Evolutionary conservation across 2,797 vertebrate species (phyloP).

Genomic region (Clarias platycephalus): DNA sequence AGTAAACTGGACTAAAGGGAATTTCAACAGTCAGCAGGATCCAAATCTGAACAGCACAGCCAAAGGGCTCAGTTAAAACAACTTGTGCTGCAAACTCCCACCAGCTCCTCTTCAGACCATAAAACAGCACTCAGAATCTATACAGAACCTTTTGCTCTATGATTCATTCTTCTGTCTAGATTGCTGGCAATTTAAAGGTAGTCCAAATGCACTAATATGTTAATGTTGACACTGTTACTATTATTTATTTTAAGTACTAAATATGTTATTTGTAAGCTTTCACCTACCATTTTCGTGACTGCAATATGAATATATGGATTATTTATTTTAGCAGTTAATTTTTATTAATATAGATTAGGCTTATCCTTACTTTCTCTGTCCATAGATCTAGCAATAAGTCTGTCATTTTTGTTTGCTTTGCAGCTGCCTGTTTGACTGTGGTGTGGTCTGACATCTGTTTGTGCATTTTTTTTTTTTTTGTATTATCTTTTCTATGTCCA

Average conservation of each 20-base stretch:
- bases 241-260: neutral
- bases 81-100: constrained; percentile 62
- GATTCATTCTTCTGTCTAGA: constrained; percentile 28
- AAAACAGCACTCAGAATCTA: constrained; percentile 13
- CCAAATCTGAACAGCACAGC: constrained; percentile 66
- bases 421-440: constrained; percentile 66
- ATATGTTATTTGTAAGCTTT: neutral
- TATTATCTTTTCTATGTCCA: constrained; percentile 66
- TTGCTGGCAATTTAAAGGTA: neutral
- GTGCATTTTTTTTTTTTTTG: constrained; percentile 63
- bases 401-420: constrained; percentile 69
- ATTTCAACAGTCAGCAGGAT: constrained; percentile 73
- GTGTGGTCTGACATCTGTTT: constrained; percentile 68
- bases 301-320: neutral
- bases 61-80: constrained; percentile 69
- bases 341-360: neutral
- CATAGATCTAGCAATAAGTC: constrained; percentile 8
- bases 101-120: constrained; percentile 30
- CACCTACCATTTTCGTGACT: neutral
- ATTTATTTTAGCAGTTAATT: constrained; percentile 1
- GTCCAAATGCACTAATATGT: neutral
- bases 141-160: constrained; percentile 8
- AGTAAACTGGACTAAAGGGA: constrained; percentile 61
- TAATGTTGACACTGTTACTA: neutral
- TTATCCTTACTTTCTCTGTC: constrained; percentile 34